These are phyloP conservation scores for Anguilla anguilla DNA, from an alignment of 2,797 vertebrate species.

Conservation along the genomic window DNA sequence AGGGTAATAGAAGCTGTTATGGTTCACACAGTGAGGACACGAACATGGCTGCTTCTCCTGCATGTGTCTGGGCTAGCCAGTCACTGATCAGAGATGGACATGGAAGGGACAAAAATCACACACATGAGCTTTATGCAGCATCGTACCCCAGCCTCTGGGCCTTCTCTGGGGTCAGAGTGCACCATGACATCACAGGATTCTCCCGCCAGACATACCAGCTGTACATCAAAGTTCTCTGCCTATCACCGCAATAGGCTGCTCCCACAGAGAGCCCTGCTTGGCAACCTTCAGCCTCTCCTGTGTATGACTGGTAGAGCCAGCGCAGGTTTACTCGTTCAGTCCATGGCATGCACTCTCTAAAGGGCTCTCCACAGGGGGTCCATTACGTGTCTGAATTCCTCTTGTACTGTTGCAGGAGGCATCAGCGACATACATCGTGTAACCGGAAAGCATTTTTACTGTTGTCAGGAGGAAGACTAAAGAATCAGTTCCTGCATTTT, in stretches of 20 bases:
- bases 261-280: no score
- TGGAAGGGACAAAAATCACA: neutral
- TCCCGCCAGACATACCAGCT: no score
- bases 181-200: no score
- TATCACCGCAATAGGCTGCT: no score
- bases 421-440: neutral
- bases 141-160: no score
- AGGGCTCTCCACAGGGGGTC: neutral
- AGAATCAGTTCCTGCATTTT: neutral
- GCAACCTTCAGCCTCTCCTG: no score
- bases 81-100: neutral
- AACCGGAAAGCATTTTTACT: neutral
- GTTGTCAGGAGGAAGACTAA: neutral
- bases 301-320: no score
- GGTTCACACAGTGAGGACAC: neutral
- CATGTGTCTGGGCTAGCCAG: neutral
- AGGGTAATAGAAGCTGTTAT: neutral
- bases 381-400: neutral
- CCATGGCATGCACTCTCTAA: no score
- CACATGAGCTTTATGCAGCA: neutral
- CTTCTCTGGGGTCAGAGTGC: no score
- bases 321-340: no score
- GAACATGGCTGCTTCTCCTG: neutral
- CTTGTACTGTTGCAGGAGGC: neutral
- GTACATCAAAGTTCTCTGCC: no score